A percentile compares a stretch with the other conserved stretches of the same genome.
These are phyloP conservation scores for Philhelius pedissequus DNA, from an alignment of 2,888 invertebrate species.

Conservation along the genomic window DNA sequence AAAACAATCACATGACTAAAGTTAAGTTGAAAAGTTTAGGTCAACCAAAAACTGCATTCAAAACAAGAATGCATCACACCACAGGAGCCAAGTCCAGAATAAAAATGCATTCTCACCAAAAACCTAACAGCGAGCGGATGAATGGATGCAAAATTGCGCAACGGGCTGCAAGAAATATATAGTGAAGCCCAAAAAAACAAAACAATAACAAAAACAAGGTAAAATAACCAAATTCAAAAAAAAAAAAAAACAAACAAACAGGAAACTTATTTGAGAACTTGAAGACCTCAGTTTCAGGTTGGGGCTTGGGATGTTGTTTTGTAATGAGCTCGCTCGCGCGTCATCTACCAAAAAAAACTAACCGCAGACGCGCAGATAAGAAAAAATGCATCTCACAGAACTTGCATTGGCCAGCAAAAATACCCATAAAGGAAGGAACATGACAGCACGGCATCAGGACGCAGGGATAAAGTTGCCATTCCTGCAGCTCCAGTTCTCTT, in stretches of 20 bases:
- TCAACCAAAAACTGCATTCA: constrained; percentile 43
- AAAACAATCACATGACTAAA: neutral
- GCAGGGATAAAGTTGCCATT: constrained; percentile 58
- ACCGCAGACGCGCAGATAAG: constrained; percentile 55
- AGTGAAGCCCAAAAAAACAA: constrained; percentile 42
- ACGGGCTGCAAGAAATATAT: constrained; percentile 37
- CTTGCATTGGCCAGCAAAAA: constrained; percentile 10
- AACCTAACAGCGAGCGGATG: constrained; percentile 31
- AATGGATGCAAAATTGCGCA: constrained; percentile 66
- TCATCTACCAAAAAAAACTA: constrained; percentile 67
- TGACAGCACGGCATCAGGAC: neutral
- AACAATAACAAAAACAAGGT: constrained; percentile 27
- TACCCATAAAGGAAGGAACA: neutral
- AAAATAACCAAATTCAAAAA: neutral
- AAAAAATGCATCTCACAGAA: constrained; percentile 67
- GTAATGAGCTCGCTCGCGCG: constrained; percentile 41
- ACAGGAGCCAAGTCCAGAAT: neutral
- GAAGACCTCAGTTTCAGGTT: constrained; percentile 40
- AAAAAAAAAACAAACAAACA: constrained; percentile 36
- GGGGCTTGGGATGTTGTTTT: constrained; percentile 30
- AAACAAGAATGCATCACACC: constrained; percentile 39
- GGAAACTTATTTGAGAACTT: constrained; percentile 57
- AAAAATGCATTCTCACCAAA: constrained; percentile 56
- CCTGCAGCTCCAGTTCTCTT: constrained; percentile 43
- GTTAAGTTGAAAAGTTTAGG: constrained; percentile 45